Base-by-base conservation (phyloP, 2,113 vertebrate species). In the Protomyctophum bolini region DNA sequence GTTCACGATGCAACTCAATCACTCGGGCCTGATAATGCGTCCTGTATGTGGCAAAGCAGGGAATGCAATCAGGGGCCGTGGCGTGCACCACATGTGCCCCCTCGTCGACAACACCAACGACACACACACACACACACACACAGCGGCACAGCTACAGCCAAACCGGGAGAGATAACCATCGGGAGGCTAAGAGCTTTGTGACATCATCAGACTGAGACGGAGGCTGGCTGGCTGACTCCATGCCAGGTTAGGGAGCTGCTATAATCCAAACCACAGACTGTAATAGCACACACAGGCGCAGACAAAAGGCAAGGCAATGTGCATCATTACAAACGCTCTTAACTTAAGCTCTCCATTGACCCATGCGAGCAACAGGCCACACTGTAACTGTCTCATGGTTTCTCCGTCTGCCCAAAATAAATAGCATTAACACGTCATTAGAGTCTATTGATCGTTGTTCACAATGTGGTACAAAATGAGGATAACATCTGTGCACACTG, bases 161-260 rank as follows among this genome's bases (percentile, higher is more conserved):
- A 87, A 86, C 58, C 72, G 57, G 50, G 8, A 8, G 68, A 72
- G 91, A 93, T 92, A 93, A 86, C 80, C 82, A 91, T 90, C 91
- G n/a, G n/a, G n/a, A n/a, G 74, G 83, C 80, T 89, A 86, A 90
- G 88, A 89, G 87, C 86, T 87, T 86, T 86, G 89, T 92, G 89
- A 92, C 91, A 92, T 92, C 91, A 92, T 91, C 90, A 90, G 84
- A 85, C 73, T 59, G 87, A 90, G 88, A 88, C 81, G n/a, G n/a
- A n/a, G n/a, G n/a, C n/a, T n/a, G 70, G 80, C 79, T 62, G n/a
- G 57, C 81, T 82, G 86, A 84, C 77, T 83, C 70, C 54, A 2
- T 83, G 83, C 86, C 89, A 87, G 81, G 83, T 77, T 81, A 63
- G 76, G 74, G 73, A 68, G 77, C 77, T 21, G 79, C 84, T n/a